These are phyloP conservation scores for Marmota monax DNA, from an alignment of 2,113 vertebrate species.

Conservation along the genomic window DNA sequence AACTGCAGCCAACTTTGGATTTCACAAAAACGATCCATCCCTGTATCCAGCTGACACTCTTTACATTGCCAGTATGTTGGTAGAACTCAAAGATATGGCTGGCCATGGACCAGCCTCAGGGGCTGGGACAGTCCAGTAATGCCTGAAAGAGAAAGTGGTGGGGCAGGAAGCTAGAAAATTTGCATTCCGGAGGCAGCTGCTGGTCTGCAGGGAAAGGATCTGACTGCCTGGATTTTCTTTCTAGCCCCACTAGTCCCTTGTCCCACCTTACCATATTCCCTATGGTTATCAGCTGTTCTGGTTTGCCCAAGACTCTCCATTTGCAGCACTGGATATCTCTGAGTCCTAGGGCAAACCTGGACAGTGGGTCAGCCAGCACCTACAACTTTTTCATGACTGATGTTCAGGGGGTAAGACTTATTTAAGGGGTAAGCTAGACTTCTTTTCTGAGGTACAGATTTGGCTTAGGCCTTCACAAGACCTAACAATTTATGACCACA, in stretches of 20 bases:
- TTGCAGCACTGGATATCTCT: background rate
- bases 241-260: background rate
- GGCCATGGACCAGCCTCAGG: background rate
- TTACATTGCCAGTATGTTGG: background rate
- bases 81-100: background rate
- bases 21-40: conserved; percentile 17
- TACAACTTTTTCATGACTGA: background rate
- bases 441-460: conserved; percentile 3
- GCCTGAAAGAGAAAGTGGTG: background rate
- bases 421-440: background rate
- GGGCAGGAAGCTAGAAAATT: background rate
- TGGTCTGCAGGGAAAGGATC: background rate
- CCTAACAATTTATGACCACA: background rate
- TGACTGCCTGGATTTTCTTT: background rate
- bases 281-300: background rate
- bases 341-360: background rate
- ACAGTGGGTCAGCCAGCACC: background rate
- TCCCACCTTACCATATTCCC: background rate
- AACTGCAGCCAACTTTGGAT: background rate
- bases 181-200: background rate
- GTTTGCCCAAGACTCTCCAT: background rate
- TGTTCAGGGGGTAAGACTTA: background rate
- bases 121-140: background rate
- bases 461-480: background rate
- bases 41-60: background rate